Percentiles rank a stretch among this genome's conserved stretches.
These are phyloP conservation scores for Balaenoptera acutorostrata DNA, from an alignment of 2,113 vertebrate genomes.

Conservation along the genomic window DNA sequence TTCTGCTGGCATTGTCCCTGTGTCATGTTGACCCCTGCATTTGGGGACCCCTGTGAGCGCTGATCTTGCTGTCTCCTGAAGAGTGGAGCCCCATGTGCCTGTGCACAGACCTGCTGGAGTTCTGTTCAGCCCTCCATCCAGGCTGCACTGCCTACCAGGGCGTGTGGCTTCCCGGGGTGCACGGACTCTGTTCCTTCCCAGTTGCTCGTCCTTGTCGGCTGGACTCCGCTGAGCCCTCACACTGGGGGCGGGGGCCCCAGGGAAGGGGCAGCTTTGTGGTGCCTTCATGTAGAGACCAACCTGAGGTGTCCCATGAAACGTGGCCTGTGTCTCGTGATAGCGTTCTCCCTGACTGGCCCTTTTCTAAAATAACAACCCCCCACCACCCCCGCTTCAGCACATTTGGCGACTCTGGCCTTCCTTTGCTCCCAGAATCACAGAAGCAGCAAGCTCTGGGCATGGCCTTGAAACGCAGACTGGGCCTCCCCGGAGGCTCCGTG, in stretches of 20 bases:
- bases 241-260: too few relatives aligned
- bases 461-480: not conserved
- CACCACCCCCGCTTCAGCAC: not conserved
- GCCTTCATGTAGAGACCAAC: not conserved
- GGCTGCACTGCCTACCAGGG: not conserved
- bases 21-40: not conserved
- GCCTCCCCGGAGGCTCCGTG: not conserved
- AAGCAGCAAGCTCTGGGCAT: not conserved
- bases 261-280: not conserved
- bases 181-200: accelerated
- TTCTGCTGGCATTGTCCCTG: accelerated
- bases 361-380: not conserved
- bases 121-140: not conserved
- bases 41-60: not conserved
- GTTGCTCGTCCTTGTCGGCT: not conserved
- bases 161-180: accelerated
- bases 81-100: not conserved
- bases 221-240: not conserved
- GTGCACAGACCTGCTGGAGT: not conserved
- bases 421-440: not conserved
- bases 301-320: not conserved
- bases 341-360: not conserved
- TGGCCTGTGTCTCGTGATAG: not conserved
- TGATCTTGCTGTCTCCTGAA: not conserved
- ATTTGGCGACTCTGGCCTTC: not conserved